Evolutionary conservation across 1,140 invertebrate genomes (phyloP).

Genomic region (Drosophila burlai): DNA sequence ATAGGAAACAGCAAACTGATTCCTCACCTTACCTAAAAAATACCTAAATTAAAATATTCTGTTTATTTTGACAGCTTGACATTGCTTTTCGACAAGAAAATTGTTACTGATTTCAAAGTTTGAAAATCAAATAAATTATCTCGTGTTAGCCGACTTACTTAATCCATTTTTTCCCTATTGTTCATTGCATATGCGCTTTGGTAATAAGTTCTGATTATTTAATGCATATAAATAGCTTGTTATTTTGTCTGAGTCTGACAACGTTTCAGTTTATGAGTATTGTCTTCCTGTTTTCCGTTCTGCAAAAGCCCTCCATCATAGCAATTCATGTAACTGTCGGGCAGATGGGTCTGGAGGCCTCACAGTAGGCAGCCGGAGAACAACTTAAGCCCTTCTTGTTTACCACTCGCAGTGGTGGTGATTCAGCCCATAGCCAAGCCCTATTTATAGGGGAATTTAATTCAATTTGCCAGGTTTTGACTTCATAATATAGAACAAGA

Average conservation of each 20-base stretch:
- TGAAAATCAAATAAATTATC: neutral
- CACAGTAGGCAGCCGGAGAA: conserved; percentile 18
- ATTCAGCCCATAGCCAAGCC: conserved; percentile 6
- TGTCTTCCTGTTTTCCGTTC: neutral
- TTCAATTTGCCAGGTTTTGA: conserved; percentile 24
- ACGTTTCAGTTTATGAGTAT: neutral
- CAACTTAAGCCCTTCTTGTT: conserved; percentile 62
- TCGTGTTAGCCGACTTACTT: neutral
- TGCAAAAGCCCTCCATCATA: conserved; percentile 1
- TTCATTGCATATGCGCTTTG: neutral
- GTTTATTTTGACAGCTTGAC: neutral
- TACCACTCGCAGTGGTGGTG: conserved; percentile 23
- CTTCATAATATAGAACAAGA: neutral
- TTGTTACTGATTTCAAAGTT: neutral
- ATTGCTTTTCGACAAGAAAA: neutral
- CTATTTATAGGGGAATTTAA: conserved; percentile 12
- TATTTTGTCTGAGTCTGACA: conserved; percentile 1
- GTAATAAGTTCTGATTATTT: neutral
- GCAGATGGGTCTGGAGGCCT: neutral
- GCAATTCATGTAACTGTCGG: conserved; percentile 33
- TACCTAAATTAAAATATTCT: neutral
- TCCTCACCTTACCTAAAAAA: neutral
- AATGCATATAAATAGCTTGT: neutral
- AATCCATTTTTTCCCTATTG: neutral
- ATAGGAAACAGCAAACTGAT: neutral